phyloP scores from a whole-genome alignment of 2,113 vertebrate genomes.

The Bubo scandiacus region DNA sequence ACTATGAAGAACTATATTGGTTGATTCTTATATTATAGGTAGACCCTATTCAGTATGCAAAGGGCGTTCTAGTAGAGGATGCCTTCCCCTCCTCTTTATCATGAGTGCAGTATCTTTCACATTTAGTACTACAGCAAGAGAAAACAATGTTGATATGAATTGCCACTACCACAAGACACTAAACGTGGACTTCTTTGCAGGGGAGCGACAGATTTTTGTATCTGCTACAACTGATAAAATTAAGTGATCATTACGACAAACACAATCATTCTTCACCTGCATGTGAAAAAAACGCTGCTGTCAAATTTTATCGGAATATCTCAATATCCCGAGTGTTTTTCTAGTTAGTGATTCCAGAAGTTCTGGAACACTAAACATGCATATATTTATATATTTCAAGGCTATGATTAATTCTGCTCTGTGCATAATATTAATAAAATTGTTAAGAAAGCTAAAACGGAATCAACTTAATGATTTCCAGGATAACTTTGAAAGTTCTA shows the following conservation, averaged over 20 bases:
- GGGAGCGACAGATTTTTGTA: not conserved
- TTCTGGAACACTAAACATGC: not conserved
- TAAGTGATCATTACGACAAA: not conserved
- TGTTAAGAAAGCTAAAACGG: not conserved
- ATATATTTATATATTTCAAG: not conserved
- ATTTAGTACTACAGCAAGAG: not conserved
- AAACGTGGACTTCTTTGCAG: not conserved
- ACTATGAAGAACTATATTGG: not conserved
- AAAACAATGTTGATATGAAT: not conserved
- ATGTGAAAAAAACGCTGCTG: not conserved
- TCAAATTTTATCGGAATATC: not conserved
- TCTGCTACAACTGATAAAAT: not conserved
- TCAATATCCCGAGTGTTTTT: not conserved
- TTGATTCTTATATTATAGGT: not conserved
- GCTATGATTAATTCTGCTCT: not conserved
- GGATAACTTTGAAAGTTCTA: not conserved
- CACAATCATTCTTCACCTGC: not conserved
- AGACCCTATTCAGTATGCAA: not conserved
- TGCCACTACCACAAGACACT: not conserved
- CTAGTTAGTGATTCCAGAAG: not conserved
- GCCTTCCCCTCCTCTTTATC: not conserved
- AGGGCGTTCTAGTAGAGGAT: not conserved
- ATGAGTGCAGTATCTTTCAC: not conserved
- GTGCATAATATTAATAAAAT: not conserved
- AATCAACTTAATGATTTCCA: not conserved